These are phyloP conservation scores for Heterotilapia buettikoferi DNA, from an alignment of 2,113 vertebrate species.

Conservation along the genomic window DNA sequence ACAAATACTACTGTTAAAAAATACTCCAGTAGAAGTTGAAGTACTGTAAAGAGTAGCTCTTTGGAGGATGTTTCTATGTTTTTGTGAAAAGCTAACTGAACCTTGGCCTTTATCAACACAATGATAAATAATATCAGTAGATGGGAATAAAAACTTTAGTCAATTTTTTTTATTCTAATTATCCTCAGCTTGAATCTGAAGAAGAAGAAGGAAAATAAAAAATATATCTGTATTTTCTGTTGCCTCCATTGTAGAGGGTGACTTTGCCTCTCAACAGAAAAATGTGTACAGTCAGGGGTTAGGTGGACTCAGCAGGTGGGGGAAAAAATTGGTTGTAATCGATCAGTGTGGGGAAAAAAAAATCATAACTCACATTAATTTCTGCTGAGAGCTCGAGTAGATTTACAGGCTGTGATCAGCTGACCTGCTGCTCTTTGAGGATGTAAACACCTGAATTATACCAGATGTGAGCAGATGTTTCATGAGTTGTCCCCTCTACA, in stretches of 20 bases:
- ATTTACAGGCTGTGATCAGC: neutral
- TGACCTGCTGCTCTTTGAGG: neutral
- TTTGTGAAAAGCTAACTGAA: neutral
- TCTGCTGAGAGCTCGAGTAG: neutral
- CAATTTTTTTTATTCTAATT: neutral
- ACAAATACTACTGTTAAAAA: neutral
- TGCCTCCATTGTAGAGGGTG: neutral
- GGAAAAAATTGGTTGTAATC: neutral
- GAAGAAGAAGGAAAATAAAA: rapidly evolving
- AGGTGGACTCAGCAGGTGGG: neutral
- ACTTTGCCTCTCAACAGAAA: neutral
- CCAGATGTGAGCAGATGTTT: neutral
- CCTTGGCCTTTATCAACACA: neutral
- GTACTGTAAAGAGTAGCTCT: neutral
- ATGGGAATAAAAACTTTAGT: neutral
- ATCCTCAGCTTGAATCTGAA: neutral
- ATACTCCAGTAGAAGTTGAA: neutral
- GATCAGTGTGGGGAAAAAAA: neutral
- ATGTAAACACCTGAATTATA: neutral
- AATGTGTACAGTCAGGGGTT: neutral
- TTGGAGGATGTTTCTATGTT: neutral
- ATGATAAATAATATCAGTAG: neutral
- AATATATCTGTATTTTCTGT: neutral
- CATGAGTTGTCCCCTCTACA: neutral
- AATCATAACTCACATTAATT: neutral